Percentiles rank a stretch among this genome's conserved stretches.
These are phyloP conservation scores for Hololepta plana DNA, from an alignment of 2,888 invertebrate genomes.

Conservation along the genomic window DNA sequence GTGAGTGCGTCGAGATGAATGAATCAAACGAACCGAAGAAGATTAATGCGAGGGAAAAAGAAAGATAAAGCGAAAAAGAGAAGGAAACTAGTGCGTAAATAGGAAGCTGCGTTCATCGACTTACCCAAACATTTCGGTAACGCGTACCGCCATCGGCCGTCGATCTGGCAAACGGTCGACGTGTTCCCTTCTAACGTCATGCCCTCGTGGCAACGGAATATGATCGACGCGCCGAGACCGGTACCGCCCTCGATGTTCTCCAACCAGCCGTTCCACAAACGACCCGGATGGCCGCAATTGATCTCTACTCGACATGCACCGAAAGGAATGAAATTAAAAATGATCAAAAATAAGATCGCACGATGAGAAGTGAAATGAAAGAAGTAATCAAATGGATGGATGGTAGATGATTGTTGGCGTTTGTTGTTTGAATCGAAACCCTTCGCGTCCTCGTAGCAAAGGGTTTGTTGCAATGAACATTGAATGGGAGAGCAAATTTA, in stretches of 20 bases:
- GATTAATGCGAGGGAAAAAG: too few relatives aligned
- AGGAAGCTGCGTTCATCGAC: too few relatives aligned
- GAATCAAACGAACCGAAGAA: too few relatives aligned
- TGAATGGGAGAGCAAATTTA: too few relatives aligned
- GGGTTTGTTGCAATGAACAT: too few relatives aligned
- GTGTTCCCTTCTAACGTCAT: constrained; percentile 80
- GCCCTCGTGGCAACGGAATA: constrained; percentile 83
- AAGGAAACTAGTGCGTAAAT: too few relatives aligned
- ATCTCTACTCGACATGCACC: constrained; percentile 57
- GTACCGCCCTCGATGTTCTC: constrained; percentile 82
- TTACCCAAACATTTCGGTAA: constrained; percentile 78
- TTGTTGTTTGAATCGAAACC: too few relatives aligned
- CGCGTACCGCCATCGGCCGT: constrained; percentile 89
- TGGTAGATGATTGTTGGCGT: too few relatives aligned
- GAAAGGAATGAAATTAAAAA: constrained; percentile 8
- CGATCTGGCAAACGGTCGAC: constrained; percentile 81
- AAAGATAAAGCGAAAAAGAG: too few relatives aligned
- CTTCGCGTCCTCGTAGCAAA: too few relatives aligned
- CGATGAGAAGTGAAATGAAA: not conserved
- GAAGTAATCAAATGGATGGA: too few relatives aligned
- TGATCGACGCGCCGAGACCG: constrained; percentile 78
- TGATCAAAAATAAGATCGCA: constrained; percentile 3
- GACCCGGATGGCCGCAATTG: constrained; percentile 88
- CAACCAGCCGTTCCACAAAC: constrained; percentile 89
- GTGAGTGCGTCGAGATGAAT: too few relatives aligned